Conservation (phyloP, 2,888 invertebrate species). For the Drosophila anomelani region DNA sequence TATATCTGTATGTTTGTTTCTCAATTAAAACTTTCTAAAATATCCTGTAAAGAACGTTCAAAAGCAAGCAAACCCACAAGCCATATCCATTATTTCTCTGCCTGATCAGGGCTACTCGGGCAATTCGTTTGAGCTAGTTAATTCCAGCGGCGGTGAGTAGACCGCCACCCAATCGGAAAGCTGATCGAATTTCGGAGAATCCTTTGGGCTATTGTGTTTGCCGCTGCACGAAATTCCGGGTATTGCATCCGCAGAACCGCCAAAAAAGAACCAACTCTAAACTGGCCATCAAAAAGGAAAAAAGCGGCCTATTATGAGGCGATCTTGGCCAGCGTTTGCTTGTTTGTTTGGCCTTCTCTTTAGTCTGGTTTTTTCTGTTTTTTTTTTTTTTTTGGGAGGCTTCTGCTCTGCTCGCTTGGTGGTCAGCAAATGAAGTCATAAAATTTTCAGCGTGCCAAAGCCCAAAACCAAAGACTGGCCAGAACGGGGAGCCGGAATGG, state of each 20-base stretch:
- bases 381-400: conserved; percentile 16
- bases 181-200: conserved; percentile 75
- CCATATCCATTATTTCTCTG: not conserved
- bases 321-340: conserved; percentile 51
- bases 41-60: too few relatives aligned
- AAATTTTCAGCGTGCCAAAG: conserved; percentile 81
- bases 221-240: conserved; percentile 70
- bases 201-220: conserved; percentile 75
- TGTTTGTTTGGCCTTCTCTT: conserved; percentile 25
- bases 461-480: conserved; percentile 26
- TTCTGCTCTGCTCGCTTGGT: conserved; percentile 66
- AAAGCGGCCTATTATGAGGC: conserved; percentile 68
- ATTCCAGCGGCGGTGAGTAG: conserved; percentile 25
- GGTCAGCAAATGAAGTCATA: conserved; percentile 80
- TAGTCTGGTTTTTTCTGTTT: not conserved
- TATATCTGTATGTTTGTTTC: not conserved
- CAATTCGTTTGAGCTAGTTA: conserved; percentile 45
- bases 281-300: conserved; percentile 42
- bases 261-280: conserved; percentile 28
- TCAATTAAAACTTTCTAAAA: not conserved
- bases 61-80: not conserved
- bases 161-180: conserved; percentile 59
- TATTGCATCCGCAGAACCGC: conserved; percentile 58
- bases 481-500: conserved; percentile 18
- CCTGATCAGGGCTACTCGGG: not conserved